Evolutionary conservation across 2,113 vertebrate genomes (phyloP).

Genomic region (Microtus montanus): DNA sequence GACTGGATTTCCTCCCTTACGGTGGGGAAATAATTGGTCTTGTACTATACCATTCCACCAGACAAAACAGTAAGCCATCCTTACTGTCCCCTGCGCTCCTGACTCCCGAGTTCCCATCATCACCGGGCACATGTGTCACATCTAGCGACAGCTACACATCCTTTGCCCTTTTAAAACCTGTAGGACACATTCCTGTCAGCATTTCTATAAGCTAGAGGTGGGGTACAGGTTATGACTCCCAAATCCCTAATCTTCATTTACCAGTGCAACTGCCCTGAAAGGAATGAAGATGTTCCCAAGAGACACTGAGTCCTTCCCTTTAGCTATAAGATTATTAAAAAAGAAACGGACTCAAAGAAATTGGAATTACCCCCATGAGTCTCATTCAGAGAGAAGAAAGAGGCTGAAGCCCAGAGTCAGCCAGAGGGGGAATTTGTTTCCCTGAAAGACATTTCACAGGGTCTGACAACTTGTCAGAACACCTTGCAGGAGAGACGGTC

Average conservation of each 20-base stretch:
- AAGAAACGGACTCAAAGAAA: not conserved
- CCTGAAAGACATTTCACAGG: not conserved
- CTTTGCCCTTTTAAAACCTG: not conserved
- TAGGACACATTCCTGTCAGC: not conserved
- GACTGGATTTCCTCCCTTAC: not conserved
- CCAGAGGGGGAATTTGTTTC: not conserved
- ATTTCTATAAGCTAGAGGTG: not conserved
- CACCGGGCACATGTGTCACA: not conserved
- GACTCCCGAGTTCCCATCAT: not conserved
- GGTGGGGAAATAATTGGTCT: not conserved
- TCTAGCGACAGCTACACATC: not conserved
- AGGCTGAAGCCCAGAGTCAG: not conserved
- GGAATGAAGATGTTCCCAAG: not conserved
- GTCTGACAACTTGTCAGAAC: not conserved
- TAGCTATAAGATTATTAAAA: not conserved
- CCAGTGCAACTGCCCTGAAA: not conserved
- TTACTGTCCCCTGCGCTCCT: not conserved
- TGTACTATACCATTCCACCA: rapidly evolving
- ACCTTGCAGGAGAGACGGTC: not conserved
- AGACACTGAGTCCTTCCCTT: not conserved
- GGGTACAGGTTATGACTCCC: not conserved
- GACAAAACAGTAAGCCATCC: not conserved
- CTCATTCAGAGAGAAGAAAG: not conserved
- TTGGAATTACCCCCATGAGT: not conserved
- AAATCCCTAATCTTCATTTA: not conserved